Percentiles rank a stretch among this genome's conserved stretches.
phyloP scores from a whole-genome alignment of 2,113 vertebrate genomes.

The Paraplagusia blochii region DNA sequence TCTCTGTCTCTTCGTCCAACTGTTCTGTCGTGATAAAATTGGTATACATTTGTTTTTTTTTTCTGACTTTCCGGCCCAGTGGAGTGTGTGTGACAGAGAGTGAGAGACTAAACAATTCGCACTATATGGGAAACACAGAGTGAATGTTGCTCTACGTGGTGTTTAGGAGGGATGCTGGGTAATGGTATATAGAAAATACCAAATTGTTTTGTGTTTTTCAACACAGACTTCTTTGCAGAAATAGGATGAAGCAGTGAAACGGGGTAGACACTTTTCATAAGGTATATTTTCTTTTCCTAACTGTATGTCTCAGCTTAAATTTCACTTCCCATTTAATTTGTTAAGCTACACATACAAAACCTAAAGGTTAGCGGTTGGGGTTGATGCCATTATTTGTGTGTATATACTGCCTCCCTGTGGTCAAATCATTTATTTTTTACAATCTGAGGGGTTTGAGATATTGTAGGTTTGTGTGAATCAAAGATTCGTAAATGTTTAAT shows the following conservation, averaged over 20 bases:
- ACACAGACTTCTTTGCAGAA: background rate
- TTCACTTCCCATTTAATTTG: background rate
- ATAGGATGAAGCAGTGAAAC: background rate
- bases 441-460: background rate
- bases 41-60: too few relatives aligned
- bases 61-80: too few relatives aligned
- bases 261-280: too few relatives aligned
- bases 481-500: background rate
- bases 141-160: too few relatives aligned
- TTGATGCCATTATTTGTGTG: constrained; percentile 14
- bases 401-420: constrained; percentile 55
- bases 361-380: constrained; percentile 1
- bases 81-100: too few relatives aligned
- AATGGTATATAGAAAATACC: too few relatives aligned
- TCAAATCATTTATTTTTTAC: background rate
- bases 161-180: too few relatives aligned
- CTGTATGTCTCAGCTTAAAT: constrained; percentile 3
- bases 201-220: background rate
- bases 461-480: background rate
- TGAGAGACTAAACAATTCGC: too few relatives aligned
- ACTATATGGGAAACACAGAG: too few relatives aligned
- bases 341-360: background rate
- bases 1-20: constrained; percentile 7
- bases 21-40: constrained; percentile 6
- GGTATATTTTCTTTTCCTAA: background rate